Conservation (phyloP, 1,140 invertebrate species). For the Maniola jurtina region DNA sequence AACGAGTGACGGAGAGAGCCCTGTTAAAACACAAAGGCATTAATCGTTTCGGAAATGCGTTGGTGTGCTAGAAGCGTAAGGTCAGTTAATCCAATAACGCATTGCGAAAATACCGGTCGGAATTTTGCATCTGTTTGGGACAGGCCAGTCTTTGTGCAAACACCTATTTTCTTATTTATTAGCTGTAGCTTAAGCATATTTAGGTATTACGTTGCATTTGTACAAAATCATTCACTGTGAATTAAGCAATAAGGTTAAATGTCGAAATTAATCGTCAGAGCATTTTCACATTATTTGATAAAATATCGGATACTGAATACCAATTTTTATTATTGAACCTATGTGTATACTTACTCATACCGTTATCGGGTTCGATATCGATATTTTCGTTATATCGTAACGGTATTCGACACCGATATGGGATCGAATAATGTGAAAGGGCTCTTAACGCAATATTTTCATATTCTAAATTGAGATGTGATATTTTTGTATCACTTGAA, state of each 20-base stretch:
- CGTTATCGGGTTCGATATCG: neutral
- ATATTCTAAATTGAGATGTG: slow-evolving; percentile 73
- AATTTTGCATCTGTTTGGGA: neutral
- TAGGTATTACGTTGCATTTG: slow-evolving; percentile 66
- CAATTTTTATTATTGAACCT: no score
- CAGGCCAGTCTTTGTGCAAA: slow-evolving; percentile 34
- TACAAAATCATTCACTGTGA: slow-evolving; percentile 56
- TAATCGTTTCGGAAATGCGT: no score
- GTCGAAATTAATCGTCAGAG: slow-evolving; percentile 32
- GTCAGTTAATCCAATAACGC: no score
- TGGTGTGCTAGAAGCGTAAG: no score
- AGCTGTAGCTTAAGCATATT: slow-evolving; percentile 64
- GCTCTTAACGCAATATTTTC: slow-evolving; percentile 60
- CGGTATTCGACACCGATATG: neutral
- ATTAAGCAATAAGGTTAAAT: slow-evolving; percentile 62
- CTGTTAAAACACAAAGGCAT: no score
- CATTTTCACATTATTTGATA: slow-evolving; percentile 6
- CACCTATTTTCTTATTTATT: slow-evolving; percentile 66
- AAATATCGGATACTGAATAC: neutral
- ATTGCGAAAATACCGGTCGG: no score
- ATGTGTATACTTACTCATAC: neutral
- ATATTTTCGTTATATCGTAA: neutral
- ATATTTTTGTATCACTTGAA: slow-evolving; percentile 64
- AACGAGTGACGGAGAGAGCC: no score
- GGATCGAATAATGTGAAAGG: neutral